Conservation (phyloP, 2,113 vertebrate species). For the Narcine bancroftii region DNA sequence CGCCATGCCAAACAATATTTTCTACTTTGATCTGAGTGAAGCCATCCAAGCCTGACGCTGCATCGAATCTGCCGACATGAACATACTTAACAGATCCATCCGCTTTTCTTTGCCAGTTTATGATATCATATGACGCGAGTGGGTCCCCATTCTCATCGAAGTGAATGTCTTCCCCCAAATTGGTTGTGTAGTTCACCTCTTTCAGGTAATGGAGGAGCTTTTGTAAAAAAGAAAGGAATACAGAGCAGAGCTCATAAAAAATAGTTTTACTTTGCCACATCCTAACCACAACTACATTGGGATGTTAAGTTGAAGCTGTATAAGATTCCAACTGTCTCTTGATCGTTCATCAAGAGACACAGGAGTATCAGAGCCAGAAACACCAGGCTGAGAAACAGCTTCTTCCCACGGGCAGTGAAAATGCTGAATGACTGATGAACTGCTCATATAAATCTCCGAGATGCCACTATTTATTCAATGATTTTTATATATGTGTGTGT, state of each 20-base stretch:
- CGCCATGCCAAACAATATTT: conserved; percentile 46
- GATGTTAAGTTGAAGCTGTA: too few species aligned
- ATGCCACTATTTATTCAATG: too few species aligned
- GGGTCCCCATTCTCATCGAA: conserved; percentile 52
- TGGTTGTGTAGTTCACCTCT: conserved; percentile 47
- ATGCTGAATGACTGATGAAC: too few species aligned
- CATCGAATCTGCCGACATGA: conserved; percentile 48
- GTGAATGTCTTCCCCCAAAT: conserved; percentile 45
- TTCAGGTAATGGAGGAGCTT: conserved; percentile 49
- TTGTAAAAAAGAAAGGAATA: conserved; percentile 15
- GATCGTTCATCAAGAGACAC: too few species aligned
- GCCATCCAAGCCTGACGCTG: conserved; percentile 41
- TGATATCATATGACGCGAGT: conserved; percentile 50
- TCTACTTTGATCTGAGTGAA: conserved; percentile 47
- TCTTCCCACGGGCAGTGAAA: too few species aligned
- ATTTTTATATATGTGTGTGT: too few species aligned
- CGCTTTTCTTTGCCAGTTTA: conserved; percentile 49
- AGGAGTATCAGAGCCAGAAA: too few species aligned
- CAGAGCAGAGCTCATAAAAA: not conserved
- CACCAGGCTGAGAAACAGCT: too few species aligned
- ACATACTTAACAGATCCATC: conserved; percentile 44
- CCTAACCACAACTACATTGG: too few species aligned
- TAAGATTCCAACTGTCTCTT: too few species aligned
- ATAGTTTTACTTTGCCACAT: not conserved
- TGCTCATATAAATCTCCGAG: too few species aligned